Evolutionary conservation across 2,888 invertebrate species (phyloP), one percentile per base, ranked within the genome.

Genomic region (Parapristionchus giblindavisi): DNA sequence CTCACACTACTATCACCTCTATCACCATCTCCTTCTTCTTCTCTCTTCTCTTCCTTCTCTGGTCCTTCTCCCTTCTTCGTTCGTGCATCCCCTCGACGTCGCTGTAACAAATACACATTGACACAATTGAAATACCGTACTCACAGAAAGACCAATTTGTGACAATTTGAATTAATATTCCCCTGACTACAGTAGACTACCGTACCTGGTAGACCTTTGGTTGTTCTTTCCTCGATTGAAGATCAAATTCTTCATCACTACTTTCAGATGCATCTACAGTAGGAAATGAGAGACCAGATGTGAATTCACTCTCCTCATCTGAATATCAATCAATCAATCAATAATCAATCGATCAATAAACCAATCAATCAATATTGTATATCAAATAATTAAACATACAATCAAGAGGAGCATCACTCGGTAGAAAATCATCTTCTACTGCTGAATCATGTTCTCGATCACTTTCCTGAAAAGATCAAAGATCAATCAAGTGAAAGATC

Each of bases 171-270:
- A n/a, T n/a, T n/a, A n/a, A n/a, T n/a, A n/a, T n/a, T n/a, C n/a
- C n/a, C n/a, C n/a, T n/a, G n/a, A n/a, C n/a, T n/a, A n/a, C n/a
- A n/a, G n/a, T n/a, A n/a, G n/a, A n/a, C n/a, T n/a, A n/a, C 0
- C 63, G n/a, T 65, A 68, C 68, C 68, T 52, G 68, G 32, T n/a
- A 32, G 8, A 34, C 51, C n/a, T 32, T 52, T 36, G 34, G 43
- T 38, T 68, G 36, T 52, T 36, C 68, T 36, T 43, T 52, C 38
- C 56, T 71, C 17, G 56, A 43, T 29, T 75, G 58, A 32, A 83
- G 78, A 77, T 83, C 78, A 36, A 87, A 87, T 43, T 85, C 87
- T 27, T 85, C 86, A 78, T 85, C 85, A 63, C 82, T 83, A 8
- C 84, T 83, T 74, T 87, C 87, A 6, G 84, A 83, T 32, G 79